Conservation (phyloP, 2,888 invertebrate genomes). For the Chrysodeixis includens region DNA sequence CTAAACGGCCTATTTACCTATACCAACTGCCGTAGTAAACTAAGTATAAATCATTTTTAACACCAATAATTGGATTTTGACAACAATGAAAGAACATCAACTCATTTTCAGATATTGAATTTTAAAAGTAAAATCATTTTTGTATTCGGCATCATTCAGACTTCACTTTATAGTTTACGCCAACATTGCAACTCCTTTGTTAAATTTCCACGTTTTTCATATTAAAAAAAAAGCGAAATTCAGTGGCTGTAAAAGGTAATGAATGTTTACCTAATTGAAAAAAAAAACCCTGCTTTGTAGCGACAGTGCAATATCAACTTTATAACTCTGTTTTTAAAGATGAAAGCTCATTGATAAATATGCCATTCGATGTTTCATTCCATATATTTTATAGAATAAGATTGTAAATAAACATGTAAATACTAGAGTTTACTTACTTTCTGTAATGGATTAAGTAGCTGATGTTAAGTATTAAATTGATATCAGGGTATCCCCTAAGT, state of each 20-base stretch:
- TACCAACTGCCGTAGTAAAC: too few relatives aligned
- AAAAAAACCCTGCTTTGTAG: neutral
- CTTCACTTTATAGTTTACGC: too few relatives aligned
- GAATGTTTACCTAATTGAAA: neutral
- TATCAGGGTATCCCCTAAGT: constrained; percentile 87
- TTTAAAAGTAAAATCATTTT: neutral
- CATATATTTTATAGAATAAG: constrained; percentile 28
- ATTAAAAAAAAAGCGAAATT: neutral
- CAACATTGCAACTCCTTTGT: neutral
- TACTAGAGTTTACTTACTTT: constrained; percentile 73
- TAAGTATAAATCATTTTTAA: too few relatives aligned
- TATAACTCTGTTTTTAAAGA: neutral
- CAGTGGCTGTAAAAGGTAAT: too few relatives aligned
- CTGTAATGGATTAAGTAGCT: constrained; percentile 73
- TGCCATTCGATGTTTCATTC: neutral
- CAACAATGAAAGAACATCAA: neutral
- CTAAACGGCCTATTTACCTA: too few relatives aligned
- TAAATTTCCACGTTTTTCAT: neutral
- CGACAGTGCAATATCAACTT: neutral
- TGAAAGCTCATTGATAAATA: neutral
- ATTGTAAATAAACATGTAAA: constrained; percentile 75
- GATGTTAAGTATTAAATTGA: constrained; percentile 78
- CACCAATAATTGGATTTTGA: neutral
- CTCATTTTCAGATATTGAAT: neutral
- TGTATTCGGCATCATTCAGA: too few relatives aligned